phyloP scores from a whole-genome alignment of 2,113 vertebrate genomes.

The Amphiprion ocellaris region DNA sequence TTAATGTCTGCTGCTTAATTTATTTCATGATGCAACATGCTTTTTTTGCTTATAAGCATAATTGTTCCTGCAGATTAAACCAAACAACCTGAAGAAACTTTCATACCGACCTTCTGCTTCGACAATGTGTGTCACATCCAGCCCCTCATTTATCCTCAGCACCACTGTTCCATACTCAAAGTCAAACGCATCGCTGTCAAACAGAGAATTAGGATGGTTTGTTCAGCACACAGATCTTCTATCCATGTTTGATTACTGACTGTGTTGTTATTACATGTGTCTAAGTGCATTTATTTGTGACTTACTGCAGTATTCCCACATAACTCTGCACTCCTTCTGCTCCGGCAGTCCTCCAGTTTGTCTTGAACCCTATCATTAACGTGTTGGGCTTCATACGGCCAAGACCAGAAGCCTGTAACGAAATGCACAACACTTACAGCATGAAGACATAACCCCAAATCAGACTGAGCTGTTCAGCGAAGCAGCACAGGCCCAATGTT shows the following conservation, averaged over 20 bases:
- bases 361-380: conserved; percentile 95
- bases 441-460: conserved; percentile 12
- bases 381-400: conserved; percentile 97
- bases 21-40: not conserved
- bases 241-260: not conserved
- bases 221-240: conserved; percentile 10
- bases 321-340: conserved; percentile 88
- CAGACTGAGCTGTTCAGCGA: not conserved
- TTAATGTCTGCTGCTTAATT: not conserved
- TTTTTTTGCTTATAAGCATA: too few species aligned
- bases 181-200: conserved; percentile 94
- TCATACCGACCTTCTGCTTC: conserved; percentile 91
- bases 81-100: not conserved
- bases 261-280: not conserved
- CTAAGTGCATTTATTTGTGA: conserved; percentile 45
- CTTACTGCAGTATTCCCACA: conserved; percentile 96
- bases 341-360: conserved; percentile 89
- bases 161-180: conserved; percentile 93
- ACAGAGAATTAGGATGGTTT: conserved; percentile 17
- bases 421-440: not conserved
- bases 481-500: conserved; percentile 1
- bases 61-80: not conserved
- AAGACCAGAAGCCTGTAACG: conserved; percentile 90
- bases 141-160: conserved; percentile 91
- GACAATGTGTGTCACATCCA: conserved; percentile 93